Percentiles rank a stretch among this genome's conserved stretches.
phyloP scores from a whole-genome alignment of 2,888 invertebrate species.

The Scaptomyza parva region DNA sequence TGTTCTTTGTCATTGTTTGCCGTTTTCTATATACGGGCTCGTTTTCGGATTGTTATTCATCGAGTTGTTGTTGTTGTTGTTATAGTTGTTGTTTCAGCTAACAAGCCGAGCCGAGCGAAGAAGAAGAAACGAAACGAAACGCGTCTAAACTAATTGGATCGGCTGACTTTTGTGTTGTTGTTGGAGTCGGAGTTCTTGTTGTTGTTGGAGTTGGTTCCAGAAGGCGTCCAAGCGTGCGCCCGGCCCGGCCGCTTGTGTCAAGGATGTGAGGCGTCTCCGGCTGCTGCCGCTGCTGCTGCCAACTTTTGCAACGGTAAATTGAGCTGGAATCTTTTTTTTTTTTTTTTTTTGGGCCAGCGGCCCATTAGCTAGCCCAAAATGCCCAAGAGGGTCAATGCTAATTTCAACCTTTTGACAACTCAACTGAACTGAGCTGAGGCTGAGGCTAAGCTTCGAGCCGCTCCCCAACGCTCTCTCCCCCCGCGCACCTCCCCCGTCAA shows the following conservation, averaged over 20 bases:
- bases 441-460: too few relatives aligned
- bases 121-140: slow-evolving; percentile 41
- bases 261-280: slow-evolving; percentile 57
- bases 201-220: too few relatives aligned
- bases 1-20: slow-evolving; percentile 77
- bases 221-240: slow-evolving; percentile 47
- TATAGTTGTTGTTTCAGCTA: slow-evolving; percentile 50
- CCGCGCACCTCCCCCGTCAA: not conserved
- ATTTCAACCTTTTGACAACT: slow-evolving; percentile 79
- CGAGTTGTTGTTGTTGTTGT: slow-evolving; percentile 56
- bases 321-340: slow-evolving; percentile 36
- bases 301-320: slow-evolving; percentile 59
- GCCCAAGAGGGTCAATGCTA: slow-evolving; percentile 70
- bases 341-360: slow-evolving; percentile 19
- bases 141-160: slow-evolving; percentile 56
- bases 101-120: slow-evolving; percentile 44
- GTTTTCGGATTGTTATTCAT: slow-evolving; percentile 38
- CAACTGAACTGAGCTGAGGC: slow-evolving; percentile 43
- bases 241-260: slow-evolving; percentile 49
- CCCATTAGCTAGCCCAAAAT: slow-evolving; percentile 54
- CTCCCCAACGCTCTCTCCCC: too few relatives aligned
- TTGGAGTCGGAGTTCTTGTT: too few relatives aligned
- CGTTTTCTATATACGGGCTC: slow-evolving; percentile 57
- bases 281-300: too few relatives aligned
- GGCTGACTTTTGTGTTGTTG: too few relatives aligned